phyloP scores from a whole-genome alignment of 64 coral and sea anemone species.

The Actinia tenebrosa region DNA sequence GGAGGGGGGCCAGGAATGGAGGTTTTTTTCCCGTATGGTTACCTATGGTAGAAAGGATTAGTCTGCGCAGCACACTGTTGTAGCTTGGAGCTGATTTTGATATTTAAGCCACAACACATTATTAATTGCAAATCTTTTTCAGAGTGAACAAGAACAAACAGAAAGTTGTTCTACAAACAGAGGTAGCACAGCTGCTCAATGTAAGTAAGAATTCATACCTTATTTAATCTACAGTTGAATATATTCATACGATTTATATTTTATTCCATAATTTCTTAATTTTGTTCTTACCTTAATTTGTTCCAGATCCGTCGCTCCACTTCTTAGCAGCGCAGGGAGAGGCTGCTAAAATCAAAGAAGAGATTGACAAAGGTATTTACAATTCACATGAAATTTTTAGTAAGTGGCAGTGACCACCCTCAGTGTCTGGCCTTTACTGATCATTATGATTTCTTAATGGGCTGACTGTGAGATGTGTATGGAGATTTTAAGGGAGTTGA shows the following conservation, averaged over 20 bases:
- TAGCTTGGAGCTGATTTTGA: no score
- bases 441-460: no score
- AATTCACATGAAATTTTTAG: background rate
- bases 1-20: no score
- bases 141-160: slow-evolving; percentile 35
- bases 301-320: slow-evolving; percentile 82
- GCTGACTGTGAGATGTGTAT: no score
- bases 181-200: slow-evolving; percentile 43
- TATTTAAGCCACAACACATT: background rate
- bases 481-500: no score
- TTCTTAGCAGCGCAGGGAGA: slow-evolving; percentile 98
- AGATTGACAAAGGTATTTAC: slow-evolving; percentile 85
- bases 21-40: no score
- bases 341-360: slow-evolving; percentile 91
- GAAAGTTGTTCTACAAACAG: slow-evolving; percentile 11
- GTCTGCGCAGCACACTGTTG: no score
- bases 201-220: background rate
- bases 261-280: background rate
- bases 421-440: no score
- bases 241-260: background rate
- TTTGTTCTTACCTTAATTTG: background rate
- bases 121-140: background rate
- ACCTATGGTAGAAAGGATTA: no score
- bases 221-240: background rate
- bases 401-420: background rate